Evolutionary conservation across 2,113 vertebrate genomes (phyloP), one percentile per base, ranked within the genome.

Genomic region (Collichthys lucidus): DNA sequence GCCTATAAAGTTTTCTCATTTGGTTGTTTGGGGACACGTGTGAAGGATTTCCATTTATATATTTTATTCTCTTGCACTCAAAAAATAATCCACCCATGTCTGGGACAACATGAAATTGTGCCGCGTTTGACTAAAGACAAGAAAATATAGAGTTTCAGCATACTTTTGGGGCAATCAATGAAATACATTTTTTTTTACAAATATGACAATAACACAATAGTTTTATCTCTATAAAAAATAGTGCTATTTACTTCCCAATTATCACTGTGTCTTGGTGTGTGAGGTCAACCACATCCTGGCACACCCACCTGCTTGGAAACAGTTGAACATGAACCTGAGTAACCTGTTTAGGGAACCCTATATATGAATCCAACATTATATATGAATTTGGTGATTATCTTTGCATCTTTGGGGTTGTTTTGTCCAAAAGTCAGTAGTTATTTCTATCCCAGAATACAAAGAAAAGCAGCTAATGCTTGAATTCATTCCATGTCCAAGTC

Each of bases 1-100:
- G 79, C 42, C 60, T 22, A 16, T 68, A 70, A 77, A 78, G 79
- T 84, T 84, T 86, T 73, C 55, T 87, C 42, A 66, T 74, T 53
- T 42, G 44, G 53, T 71, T 78, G 50, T 73, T 14, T 24, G 2
- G 16, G 31, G 24, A 57, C 52, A 55, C 61, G 69, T 62, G 26
- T 61, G 47, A 78, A 84, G 81, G 56, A 66, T 44, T 74, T 59
- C 29, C 11, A 22, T 62, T 73, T 57, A 47, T 77, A 4, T 52
- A 26, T 56, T 19, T 59, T 24, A 19, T 66, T 65, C 15, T 77
- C n/a, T 55, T 68, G 62, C 57, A 52, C 40, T 78, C 11, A 42
- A n/a, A 53, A n/a, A 68, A 64, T 31, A 11, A 52, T 60, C 50
- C 47, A 20, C 64, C 62, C 2, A 29, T 76, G 49, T 59, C 24